Conservation (phyloP, 2,888 invertebrate species). For the Dicyrtomina minuta region DNA sequence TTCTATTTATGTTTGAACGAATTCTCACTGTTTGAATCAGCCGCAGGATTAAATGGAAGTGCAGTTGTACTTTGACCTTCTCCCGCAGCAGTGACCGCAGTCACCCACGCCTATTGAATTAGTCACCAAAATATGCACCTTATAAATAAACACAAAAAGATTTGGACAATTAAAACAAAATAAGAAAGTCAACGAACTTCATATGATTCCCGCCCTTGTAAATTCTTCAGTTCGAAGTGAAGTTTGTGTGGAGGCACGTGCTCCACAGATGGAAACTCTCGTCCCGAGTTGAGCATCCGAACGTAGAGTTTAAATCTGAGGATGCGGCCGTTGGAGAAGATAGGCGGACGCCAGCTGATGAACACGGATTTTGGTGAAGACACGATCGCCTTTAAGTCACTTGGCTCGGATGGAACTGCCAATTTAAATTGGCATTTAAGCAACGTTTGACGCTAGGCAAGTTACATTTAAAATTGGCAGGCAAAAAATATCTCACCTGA, state of each 20-base stretch:
- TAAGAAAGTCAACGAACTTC: slow-evolving; percentile 8
- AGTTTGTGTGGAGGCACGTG: slow-evolving; percentile 42
- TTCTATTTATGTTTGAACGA: background rate
- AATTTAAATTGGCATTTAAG: too few relatives aligned
- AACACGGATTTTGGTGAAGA: slow-evolving; percentile 67
- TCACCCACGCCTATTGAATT: slow-evolving; percentile 42
- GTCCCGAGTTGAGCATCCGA: slow-evolving; percentile 44
- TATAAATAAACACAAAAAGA: background rate
- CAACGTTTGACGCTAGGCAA: too few relatives aligned
- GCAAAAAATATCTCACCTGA: background rate
- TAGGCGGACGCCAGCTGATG: slow-evolving; percentile 75
- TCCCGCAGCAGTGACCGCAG: slow-evolving; percentile 45
- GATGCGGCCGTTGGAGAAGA: slow-evolving; percentile 73
- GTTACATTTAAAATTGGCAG: background rate
- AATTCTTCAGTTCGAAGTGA: slow-evolving; percentile 49
- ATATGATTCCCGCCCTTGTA: slow-evolving; percentile 46
- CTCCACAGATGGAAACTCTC: slow-evolving; percentile 44
- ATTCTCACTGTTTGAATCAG: background rate
- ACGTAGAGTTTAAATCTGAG: slow-evolving; percentile 74
- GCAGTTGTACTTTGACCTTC: slow-evolving; percentile 41
- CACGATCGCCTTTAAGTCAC: slow-evolving; percentile 76
- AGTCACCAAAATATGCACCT: background rate
- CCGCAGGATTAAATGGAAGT: slow-evolving; percentile 15
- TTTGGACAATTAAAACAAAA: background rate
- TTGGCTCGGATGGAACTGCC: slow-evolving; percentile 74